phyloP scores from a whole-genome alignment of 2,113 vertebrate genomes.

The Dromaius novaehollandiae region DNA sequence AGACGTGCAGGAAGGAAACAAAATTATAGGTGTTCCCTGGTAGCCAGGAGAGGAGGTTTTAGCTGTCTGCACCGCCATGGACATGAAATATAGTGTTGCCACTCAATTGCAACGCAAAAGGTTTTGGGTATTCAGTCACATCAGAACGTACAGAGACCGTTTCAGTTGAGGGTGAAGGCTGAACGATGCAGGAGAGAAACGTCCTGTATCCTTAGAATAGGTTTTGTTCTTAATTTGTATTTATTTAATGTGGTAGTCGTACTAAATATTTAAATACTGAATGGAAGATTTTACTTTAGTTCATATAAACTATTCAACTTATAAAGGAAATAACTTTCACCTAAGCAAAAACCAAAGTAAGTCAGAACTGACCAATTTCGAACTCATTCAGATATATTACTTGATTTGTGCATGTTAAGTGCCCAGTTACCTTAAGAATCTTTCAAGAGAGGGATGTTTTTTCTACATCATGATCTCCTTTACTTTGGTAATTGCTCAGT shows the following conservation, averaged over 20 bases:
- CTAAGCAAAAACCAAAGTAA: not conserved
- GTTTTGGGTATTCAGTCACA: not conserved
- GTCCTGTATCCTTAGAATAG: not conserved
- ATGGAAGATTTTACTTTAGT: not conserved
- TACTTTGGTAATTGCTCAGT: not conserved
- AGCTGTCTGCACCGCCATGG: not conserved
- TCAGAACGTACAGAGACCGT: not conserved
- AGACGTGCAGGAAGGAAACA: not conserved
- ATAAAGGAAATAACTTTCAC: not conserved
- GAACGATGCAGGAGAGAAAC: not conserved
- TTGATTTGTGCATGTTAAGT: not conserved
- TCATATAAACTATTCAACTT: not conserved
- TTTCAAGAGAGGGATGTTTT: not conserved
- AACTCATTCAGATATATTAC: not conserved
- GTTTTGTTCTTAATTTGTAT: not conserved
- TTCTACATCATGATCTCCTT: not conserved
- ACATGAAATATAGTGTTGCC: fast-evolving
- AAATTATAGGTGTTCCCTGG: not conserved
- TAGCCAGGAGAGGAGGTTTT: fast-evolving
- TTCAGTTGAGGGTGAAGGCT: not conserved
- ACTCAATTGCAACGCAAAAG: not conserved
- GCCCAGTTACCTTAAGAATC: not conserved
- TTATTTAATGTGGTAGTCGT: not conserved
- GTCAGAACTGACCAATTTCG: not conserved
- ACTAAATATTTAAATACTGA: not conserved